A percentile compares a stretch with the other conserved stretches of the same genome.
Evolutionary conservation across 2,888 invertebrate genomes (phyloP).

Genomic region (Xylocampa areola): DNA sequence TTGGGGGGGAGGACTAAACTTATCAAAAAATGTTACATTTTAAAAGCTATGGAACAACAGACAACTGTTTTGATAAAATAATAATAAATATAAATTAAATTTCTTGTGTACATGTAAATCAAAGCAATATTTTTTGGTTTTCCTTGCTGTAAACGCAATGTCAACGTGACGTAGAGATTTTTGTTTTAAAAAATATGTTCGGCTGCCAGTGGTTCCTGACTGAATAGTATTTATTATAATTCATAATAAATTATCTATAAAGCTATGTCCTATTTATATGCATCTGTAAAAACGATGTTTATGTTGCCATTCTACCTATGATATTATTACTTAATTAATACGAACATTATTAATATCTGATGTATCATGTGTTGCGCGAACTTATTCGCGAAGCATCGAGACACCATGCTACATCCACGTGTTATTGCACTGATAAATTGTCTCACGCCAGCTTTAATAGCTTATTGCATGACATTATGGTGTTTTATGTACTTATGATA

Average conservation of each 20-base stretch:
- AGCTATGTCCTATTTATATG: no score
- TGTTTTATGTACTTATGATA: neutral
- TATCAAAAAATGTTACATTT: conserved; percentile 71
- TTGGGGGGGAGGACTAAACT: conserved; percentile 67
- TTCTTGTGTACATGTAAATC: conserved; percentile 49
- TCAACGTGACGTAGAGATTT: conserved; percentile 56
- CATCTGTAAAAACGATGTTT: no score
- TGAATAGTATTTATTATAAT: conserved; percentile 30
- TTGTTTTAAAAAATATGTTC: conserved; percentile 56
- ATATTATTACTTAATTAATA: neutral
- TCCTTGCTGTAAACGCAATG: conserved; percentile 60
- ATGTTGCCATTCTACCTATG: neutral
- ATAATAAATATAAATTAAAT: conserved; percentile 60
- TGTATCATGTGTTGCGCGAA: neutral
- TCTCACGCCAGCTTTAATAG: conserved; percentile 15
- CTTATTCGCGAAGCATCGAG: conserved; percentile 4
- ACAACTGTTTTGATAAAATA: conserved; percentile 52
- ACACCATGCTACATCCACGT: conserved; percentile 14
- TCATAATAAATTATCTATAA: conserved; percentile 21
- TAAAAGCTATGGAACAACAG: conserved; percentile 64
- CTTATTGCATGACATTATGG: conserved; percentile 12
- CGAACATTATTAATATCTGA: no score
- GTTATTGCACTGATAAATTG: conserved; percentile 10
- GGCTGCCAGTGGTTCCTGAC: conserved; percentile 43
- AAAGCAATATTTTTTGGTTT: conserved; percentile 59